A percentile compares a stretch with the other conserved stretches of the same genome.
phyloP scores from a whole-genome alignment of 2,797 vertebrate genomes.

The Protonibea diacanthus region DNA sequence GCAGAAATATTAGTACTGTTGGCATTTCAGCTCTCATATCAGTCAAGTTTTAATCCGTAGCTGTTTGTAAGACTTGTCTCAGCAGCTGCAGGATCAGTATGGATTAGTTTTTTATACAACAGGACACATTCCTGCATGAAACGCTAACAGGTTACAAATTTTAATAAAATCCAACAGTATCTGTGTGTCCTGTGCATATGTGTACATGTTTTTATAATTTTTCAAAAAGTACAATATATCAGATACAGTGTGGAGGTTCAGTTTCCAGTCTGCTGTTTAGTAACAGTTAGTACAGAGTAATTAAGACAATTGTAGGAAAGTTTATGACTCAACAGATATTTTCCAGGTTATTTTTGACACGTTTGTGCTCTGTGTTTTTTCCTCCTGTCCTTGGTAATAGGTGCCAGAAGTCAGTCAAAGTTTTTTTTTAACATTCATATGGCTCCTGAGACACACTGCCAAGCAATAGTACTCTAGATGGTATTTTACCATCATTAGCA shows the following conservation, averaged over 20 bases:
- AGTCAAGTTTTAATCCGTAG: not conserved
- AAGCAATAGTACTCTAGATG: not conserved
- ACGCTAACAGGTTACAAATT: not conserved
- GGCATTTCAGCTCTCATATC: not conserved
- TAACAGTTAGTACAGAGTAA: constrained; percentile 25
- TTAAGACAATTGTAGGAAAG: constrained; percentile 48
- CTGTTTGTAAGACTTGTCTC: not conserved
- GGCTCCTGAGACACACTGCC: not conserved
- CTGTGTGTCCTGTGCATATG: not conserved
- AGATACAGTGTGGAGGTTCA: constrained; percentile 1
- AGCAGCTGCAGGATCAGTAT: not conserved
- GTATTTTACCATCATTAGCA: too few species aligned
- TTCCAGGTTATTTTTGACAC: constrained; percentile 40
- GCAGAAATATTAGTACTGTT: constrained; percentile 1
- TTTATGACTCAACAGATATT: constrained; percentile 46
- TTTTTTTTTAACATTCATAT: not conserved
- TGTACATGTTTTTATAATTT: not conserved
- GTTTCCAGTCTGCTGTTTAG: constrained; percentile 42
- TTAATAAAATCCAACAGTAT: not conserved
- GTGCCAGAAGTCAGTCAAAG: not conserved
- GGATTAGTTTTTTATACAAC: constrained; percentile 17
- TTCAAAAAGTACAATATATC: not conserved
- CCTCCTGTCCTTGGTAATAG: not conserved
- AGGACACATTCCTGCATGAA: constrained; percentile 4
- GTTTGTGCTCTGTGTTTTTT: constrained; percentile 17